Conservation (phyloP, 1,140 invertebrate genomes). For the Leucophenga varia region DNA sequence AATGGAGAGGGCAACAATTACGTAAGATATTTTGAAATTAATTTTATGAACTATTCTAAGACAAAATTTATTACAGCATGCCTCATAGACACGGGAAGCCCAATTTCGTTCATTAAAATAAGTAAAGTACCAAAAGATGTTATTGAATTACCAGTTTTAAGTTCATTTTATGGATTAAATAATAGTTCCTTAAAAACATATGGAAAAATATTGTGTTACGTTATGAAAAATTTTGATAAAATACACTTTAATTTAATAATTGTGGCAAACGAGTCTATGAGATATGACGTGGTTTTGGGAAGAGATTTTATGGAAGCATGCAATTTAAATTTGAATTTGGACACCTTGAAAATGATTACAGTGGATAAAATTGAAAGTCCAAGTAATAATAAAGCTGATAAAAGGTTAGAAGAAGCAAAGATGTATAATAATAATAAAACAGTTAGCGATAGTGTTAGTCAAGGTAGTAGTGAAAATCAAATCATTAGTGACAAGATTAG, state of each 20-base stretch:
- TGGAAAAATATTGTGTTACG: neutral
- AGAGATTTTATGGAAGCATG: conserved; percentile 10
- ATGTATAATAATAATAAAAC: neutral
- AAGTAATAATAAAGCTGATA: neutral
- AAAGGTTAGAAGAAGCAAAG: neutral
- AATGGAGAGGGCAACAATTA: neutral
- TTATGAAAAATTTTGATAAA: neutral
- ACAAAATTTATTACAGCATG: conserved; percentile 8
- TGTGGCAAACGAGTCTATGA: conserved; percentile 10
- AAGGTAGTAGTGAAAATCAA: too few species aligned
- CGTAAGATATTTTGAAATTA: conserved; percentile 4
- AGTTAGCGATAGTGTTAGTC: neutral
- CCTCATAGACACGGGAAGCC: conserved; percentile 7
- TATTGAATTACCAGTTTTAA: neutral
- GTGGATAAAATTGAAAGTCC: neutral
- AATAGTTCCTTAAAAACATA: conserved; percentile 2
- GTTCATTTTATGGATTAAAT: conserved; percentile 1
- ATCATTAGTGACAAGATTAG: too few species aligned
- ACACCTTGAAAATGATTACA: conserved; percentile 1
- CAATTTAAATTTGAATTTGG: conserved; percentile 6
- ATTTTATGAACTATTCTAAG: neutral
- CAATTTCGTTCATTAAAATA: conserved; percentile 3
- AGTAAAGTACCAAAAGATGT: neutral
- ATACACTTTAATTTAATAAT: conserved; percentile 1
- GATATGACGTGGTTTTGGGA: conserved; percentile 1